Percentiles rank a stretch among this genome's conserved stretches.
Conservation (phyloP, 2,888 invertebrate genomes). For the Hymenopus coronatus region DNA sequence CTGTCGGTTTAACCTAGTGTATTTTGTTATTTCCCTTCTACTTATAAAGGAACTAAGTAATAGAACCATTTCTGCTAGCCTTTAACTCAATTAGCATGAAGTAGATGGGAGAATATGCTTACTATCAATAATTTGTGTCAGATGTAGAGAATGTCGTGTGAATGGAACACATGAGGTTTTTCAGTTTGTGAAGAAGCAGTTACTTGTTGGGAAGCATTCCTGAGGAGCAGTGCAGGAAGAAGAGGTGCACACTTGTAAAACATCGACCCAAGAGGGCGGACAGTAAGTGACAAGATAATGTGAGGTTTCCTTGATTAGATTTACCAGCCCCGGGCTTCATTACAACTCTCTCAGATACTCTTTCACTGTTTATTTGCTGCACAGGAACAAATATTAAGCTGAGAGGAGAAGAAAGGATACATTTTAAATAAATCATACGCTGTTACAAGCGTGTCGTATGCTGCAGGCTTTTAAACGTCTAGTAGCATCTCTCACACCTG, state of each 20-base stretch:
- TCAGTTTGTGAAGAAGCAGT: neutral
- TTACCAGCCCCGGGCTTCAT: constrained; percentile 2
- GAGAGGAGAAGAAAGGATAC: neutral
- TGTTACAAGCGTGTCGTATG: neutral
- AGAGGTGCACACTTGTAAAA: neutral
- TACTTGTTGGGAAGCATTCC: neutral
- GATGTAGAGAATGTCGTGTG: no score
- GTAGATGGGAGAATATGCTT: no score
- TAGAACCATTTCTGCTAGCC: no score
- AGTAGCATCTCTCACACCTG: no score
- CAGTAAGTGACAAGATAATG: constrained; percentile 25
- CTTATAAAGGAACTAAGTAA: no score
- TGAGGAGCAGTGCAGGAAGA: neutral
- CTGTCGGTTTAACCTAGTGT: no score
- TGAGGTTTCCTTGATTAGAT: constrained; percentile 22
- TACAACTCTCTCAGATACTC: neutral
- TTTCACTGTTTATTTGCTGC: neutral
- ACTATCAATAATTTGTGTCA: no score
- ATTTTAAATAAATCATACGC: neutral
- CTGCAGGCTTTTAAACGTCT: no score
- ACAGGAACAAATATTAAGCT: neutral
- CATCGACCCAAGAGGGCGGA: neutral
- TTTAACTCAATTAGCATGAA: no score
- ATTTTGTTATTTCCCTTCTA: no score
- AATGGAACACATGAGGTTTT: no score